Evolutionary conservation across 2,113 vertebrate genomes (phyloP), one percentile per base, ranked within the genome.

Genomic region (Ctenodactylus gundi): DNA sequence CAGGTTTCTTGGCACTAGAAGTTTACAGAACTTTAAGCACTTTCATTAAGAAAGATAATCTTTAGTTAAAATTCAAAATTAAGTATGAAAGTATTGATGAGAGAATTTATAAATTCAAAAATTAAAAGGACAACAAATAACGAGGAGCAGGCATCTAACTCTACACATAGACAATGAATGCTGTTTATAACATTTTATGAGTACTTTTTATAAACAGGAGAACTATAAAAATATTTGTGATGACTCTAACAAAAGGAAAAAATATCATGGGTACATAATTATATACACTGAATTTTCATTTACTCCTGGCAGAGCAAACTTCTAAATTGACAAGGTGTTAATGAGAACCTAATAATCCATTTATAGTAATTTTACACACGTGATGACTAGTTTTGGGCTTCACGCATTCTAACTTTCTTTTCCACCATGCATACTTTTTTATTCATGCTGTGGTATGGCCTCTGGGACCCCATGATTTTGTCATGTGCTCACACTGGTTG

Each of bases 291-390:
- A 8, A 84, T 73, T 95, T 76, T 92, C 51, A 84, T 92, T 75
- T 95, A 75, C 57, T 92, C 65, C 17, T 49, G 10, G 51, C 27
- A 94, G 21, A 92, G 15, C 73, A 80, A 84, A 87, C 4, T 60
- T 65, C 67, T 82, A 21, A 83, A n/a, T 23, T 65, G 57, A 68
- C 31, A 94, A 92, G 18, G 23, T 93, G n/a, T 68, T 92, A 64
- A 89, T 60, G 4, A 92, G 27, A 90, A 49, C 1, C 11, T 62
- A 95, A 60, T 92, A 4, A 21, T 86, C 60, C 39, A 53, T n/a
- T 77, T 82, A 84, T 25, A 77, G 49, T 25, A 77, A 53, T 85
- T 73, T 85, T 72, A 72, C 6, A 62, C 13, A 31, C 12, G 15
- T 88, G 23, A 49, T 29, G 27, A 36, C 12, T 58, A 81, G 29